Percentiles rank a stretch among this genome's conserved stretches.
phyloP scores from a whole-genome alignment of 2,113 vertebrate genomes.

The Lophochroa leadbeateri region DNA sequence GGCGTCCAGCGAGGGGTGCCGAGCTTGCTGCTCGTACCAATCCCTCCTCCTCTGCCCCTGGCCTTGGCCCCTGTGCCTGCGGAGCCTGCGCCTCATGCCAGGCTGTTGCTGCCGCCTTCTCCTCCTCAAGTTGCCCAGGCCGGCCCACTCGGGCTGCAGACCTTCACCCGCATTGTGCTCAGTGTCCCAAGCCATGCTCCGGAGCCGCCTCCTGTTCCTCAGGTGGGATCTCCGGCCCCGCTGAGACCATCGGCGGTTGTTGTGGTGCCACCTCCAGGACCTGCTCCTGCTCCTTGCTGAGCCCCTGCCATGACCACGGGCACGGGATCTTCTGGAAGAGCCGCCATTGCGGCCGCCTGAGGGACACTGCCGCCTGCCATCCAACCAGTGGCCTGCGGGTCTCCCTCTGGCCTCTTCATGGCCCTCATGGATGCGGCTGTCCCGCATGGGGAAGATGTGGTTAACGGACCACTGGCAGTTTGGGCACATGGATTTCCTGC shows the following conservation, averaged over 20 bases:
- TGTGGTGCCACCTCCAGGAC: fast-evolving
- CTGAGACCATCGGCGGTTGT: no score
- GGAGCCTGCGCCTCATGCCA: not conserved
- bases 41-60: not conserved
- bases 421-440: no score
- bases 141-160: fast-evolving
- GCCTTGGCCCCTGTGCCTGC: not conserved
- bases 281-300: fast-evolving
- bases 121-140: no score
- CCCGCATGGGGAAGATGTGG: not conserved
- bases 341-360: fast-evolving
- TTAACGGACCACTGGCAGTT: not conserved
- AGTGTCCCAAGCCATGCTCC: not conserved
- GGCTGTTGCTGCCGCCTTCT: no score
- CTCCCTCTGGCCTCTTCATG: fast-evolving
- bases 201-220: not conserved
- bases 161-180: fast-evolving
- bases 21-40: not conserved
- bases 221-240: not conserved
- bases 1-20: not conserved
- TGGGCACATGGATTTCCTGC: fast-evolving
- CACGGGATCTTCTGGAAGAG: no score
- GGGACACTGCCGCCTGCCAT: fast-evolving
- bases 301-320: fast-evolving
- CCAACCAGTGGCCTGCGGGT: fast-evolving